These are phyloP conservation scores for Metacarcinus magister DNA, from an alignment of 2,888 invertebrate genomes.

Conservation along the genomic window DNA sequence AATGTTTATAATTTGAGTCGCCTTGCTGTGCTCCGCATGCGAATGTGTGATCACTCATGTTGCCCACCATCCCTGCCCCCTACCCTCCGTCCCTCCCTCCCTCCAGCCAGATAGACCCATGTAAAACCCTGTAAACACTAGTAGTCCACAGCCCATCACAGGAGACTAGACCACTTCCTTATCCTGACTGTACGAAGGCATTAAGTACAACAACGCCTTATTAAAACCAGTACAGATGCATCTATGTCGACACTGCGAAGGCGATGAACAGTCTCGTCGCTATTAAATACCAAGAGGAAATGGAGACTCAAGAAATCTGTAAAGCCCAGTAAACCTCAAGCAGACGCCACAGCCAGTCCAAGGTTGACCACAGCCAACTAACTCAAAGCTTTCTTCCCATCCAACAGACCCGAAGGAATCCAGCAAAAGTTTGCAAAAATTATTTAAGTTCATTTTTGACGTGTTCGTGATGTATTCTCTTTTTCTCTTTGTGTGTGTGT, in stretches of 20 bases:
- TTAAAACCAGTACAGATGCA: no score
- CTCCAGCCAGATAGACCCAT: neutral
- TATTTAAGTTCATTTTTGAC: neutral
- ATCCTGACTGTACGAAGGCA: no score
- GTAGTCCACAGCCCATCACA: slow-evolving; percentile 26
- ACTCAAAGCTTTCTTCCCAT: neutral
- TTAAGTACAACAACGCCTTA: no score
- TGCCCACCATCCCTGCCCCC: neutral
- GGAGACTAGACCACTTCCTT: neutral
- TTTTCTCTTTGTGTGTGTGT: neutral
- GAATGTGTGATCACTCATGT: slow-evolving; percentile 45
- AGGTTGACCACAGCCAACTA: neutral
- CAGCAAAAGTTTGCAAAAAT: neutral
- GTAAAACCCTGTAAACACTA: slow-evolving; percentile 6
- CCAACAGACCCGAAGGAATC: neutral
- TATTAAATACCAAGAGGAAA: no score
- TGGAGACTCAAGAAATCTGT: neutral
- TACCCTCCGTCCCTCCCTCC: neutral
- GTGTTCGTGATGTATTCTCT: neutral
- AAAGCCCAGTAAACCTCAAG: neutral
- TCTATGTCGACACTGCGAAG: no score
- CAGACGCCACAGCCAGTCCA: neutral
- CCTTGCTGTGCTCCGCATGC: slow-evolving; percentile 40
- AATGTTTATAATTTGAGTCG: slow-evolving; percentile 48
- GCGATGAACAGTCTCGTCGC: no score